Base-by-base conservation (phyloP, 2,888 invertebrate genomes). In the Netelia melanura region DNA sequence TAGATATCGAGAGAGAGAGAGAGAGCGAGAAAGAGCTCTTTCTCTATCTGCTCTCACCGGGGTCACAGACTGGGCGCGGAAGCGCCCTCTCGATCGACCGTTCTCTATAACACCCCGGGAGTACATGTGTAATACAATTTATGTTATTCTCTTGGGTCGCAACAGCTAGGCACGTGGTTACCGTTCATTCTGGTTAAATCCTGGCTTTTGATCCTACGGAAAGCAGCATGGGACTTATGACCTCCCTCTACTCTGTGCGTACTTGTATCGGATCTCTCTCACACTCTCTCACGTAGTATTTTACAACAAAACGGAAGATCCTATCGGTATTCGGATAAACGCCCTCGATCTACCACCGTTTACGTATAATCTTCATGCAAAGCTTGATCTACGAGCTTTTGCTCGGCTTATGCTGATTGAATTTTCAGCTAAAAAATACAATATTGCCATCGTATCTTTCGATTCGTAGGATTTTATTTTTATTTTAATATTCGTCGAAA, bases 121-220 rank as follows among this genome's bases (percentile, higher is more conserved):
- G 65, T 62, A 75, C 65, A 64, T 74, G 74, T 74, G 61, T 80
- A 84, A 83, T 83, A 62, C 67, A 75, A 83, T 83, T 83, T 80
- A 80, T 81, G 70, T 65, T 75, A 81, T 81, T 72, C 65, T 67
- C 83, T 25, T 3, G 75, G 64, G 64, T 23, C 17, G 58, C 23
- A 38, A 74, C 44, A 54, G 54, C 30, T 3, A 11, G 25, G n/a
- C 43, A 70, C 43, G 68, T 64, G 64, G 75, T 70, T 44, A 52
- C 52, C 30, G 54, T 76, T 54, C 52, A 71, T 76, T 70, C 54
- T 10, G 52, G 43, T 76, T 71, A 70, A 52, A 81, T 48, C 64
- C 44, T 21, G 25, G 58, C 54, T 71, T 76, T 81, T 64, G 62
- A 71, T 76, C 52, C 80, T 62, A 54, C 61, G 62, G 2, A 61